These are phyloP conservation scores for Caenorhabditis elegans DNA, from an alignment of 1,140 invertebrate species.

Conservation along the genomic window WBcel235 BX284602.5:8960501-8961000, in stretches of 20 bases:
- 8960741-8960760: constrained; percentile 43
- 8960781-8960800: constrained; percentile 53
- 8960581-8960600: background rate
- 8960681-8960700: background rate
- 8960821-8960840: constrained; percentile 56
- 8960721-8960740: constrained; percentile 13
- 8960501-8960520: constrained; percentile 4
- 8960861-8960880: constrained; percentile 63
- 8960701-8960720: background rate
- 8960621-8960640: background rate
- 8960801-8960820: constrained; percentile 48
- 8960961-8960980: constrained; percentile 65
- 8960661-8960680: background rate
- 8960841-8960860: constrained; percentile 64
- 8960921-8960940: constrained; percentile 66
- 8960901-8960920: constrained; percentile 48
- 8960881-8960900: background rate
- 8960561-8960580: constrained; percentile 7
- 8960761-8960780: constrained; percentile 83
- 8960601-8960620: background rate
- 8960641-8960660: background rate
- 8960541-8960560: constrained; percentile 32
- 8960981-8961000: constrained; percentile 65
- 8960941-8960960: constrained; percentile 65
- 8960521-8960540: constrained; percentile 9